Percentiles rank a stretch among this genome's conserved stretches.
These are phyloP conservation scores for Paramisgurnus dabryanus DNA, from an alignment of 2,113 vertebrate genomes.

Conservation along the genomic window DNA sequence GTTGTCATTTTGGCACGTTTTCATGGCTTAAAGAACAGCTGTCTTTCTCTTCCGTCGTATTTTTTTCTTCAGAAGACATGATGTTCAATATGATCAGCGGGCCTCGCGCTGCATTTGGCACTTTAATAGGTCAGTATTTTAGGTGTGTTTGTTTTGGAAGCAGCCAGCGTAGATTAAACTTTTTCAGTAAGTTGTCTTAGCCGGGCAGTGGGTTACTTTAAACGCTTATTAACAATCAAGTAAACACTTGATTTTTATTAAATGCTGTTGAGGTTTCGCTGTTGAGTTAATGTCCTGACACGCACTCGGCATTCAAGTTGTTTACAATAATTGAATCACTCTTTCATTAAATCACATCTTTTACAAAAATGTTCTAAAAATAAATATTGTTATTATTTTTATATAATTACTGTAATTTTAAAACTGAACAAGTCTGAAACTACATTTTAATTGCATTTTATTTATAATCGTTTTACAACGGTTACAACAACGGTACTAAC, in stretches of 20 bases:
- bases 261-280: background rate
- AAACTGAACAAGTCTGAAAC: too few species aligned
- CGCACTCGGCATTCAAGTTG: background rate
- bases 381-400: too few species aligned
- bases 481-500: too few species aligned
- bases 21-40: background rate
- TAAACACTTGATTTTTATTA: background rate
- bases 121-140: slow-evolving; percentile 61
- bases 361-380: too few species aligned
- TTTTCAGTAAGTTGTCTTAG: background rate
- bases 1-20: background rate
- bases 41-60: background rate
- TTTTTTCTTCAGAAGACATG: slow-evolving; percentile 26
- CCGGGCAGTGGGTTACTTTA: background rate
- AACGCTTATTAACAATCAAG: background rate
- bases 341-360: too few species aligned
- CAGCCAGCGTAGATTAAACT: background rate
- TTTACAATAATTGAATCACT: background rate
- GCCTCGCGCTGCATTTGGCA: slow-evolving; percentile 19
- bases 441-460: too few species aligned
- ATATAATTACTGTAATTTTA: too few species aligned
- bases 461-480: background rate
- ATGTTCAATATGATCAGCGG: slow-evolving; percentile 29
- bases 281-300: background rate
- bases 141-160: background rate